Base-by-base conservation (phyloP, 2,113 vertebrate species). In the Actenoides lindsayi region DNA sequence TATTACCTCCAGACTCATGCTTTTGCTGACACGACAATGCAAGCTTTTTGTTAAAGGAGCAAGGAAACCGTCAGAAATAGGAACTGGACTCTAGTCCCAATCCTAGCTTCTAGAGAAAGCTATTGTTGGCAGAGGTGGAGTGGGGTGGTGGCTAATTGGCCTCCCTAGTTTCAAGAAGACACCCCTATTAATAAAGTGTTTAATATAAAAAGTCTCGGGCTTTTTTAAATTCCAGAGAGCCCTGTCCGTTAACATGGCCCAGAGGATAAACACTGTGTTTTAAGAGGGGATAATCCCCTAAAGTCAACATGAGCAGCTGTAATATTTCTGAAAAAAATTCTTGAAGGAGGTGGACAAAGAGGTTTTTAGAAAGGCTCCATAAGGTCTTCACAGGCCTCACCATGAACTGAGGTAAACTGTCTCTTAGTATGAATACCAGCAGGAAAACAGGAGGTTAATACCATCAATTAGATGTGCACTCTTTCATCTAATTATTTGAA, bases 111-210 rank as follows among this genome's bases (percentile, higher is more conserved):
- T 68, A 50, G 30, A 11, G 25, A n/a, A 30, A 69, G 11, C 37
- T 28, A 2, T 5, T 81, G 16, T 18, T 53, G 51, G 10, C 18
- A 8, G 5, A 33, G 24, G 27, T 35, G 21, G 41, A 68, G 14
- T 16, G 2, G 20, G 5, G 5, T 50, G 16, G 19, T 56, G 3
- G 24, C 5, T 71, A 33, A 79, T 46, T 0, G 0, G 13, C 67
- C 44, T 64, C 30, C 14, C 9, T 28, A 17, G 11, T 73, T 79
- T 57, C 4, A 35, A 18, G 30, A 44, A 21, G 6, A 62, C 68
- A n/a, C 14, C 23, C 3, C 4, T 80, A 3, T 53, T 57, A 65
- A 60, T 68, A 35, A 60, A 46, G 6, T 19, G 8, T 51, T 95
- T 50, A 37, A 70, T 87, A 78, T 14, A 6, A 48, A 27, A 76